Base-by-base conservation (phyloP, 2,888 invertebrate genomes). In the Ischnus inquisitorius region DNA sequence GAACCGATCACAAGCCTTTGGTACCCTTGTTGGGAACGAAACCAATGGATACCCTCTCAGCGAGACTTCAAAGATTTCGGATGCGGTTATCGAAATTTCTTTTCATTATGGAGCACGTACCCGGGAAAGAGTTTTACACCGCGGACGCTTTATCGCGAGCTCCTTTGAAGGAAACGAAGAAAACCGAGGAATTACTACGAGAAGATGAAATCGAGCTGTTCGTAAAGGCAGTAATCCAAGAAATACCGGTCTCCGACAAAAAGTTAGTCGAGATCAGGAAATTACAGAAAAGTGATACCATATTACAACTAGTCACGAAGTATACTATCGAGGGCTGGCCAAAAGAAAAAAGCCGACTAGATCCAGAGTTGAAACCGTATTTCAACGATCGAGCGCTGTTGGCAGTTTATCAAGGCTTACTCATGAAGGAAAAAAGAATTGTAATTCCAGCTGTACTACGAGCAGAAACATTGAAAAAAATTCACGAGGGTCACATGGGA, bases 401-500 rank as follows among this genome's bases (percentile, higher is more conserved):
- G 72, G 8, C 19, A n/a, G 60, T 74, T 79, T 51, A 69, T 51
- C 19, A 60, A 81, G 16, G n/a, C 87, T 5, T 88, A 48, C 60
- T 88, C 3, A 41, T 88, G 8, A 71, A 87, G 19, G 84, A 85
- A 4, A 85, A 82, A 2, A 64, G 85, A 46, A 83, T 87, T 2
- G 76, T 89, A 28, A 87, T 88, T 5, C 87, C 88, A 3, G 10
- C 28, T 19, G 60, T 12, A 6, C 78, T 89, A 10, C 57, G 88
- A 6, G 39, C 84, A 22, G 43, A 62, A 19, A 86, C 87, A 3
- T 72, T 91, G 48, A 76, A 77, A 0, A 85, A 88, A 10, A 89
- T 88, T 1, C 91, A 91, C 57, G 89, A 91, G 64, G 91, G 92
- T 0, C 90, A 90, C 62, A 86, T 89, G 1, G 89, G 89, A 2